Conservation (phyloP, 2,797 vertebrate genomes). For the Hippoglossus hippoglossus region DNA sequence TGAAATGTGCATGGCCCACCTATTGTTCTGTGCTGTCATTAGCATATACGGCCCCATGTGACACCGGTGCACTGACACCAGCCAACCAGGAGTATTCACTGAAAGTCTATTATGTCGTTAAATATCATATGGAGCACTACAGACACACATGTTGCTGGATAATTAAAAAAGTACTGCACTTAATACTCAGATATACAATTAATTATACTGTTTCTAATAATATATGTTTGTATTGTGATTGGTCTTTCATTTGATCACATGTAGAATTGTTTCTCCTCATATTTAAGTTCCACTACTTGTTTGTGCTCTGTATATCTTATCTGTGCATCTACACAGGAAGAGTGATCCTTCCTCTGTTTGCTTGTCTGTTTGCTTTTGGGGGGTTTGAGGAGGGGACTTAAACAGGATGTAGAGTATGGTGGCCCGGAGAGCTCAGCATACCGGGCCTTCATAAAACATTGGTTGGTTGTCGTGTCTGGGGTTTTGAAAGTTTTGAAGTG, state of each 20-base stretch:
- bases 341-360: neutral
- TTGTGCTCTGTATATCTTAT: neutral
- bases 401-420: neutral
- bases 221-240: too few relatives aligned
- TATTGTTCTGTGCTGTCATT: constrained; percentile 68
- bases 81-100: neutral
- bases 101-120: too few relatives aligned
- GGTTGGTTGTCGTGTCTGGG: too few relatives aligned
- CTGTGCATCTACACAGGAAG: neutral
- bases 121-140: too few relatives aligned
- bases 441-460: too few relatives aligned
- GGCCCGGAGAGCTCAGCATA: neutral
- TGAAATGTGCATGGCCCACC: constrained; percentile 63
- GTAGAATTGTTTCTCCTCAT: neutral
- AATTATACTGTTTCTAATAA: too few relatives aligned
- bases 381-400: neutral
- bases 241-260: neutral
- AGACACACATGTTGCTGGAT: too few relatives aligned
- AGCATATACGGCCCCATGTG: constrained; percentile 56
- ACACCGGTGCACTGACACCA: constrained; percentile 37
- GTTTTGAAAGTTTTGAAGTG: too few relatives aligned
- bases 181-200: too few relatives aligned
- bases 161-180: too few relatives aligned
- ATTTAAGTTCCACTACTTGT: neutral
- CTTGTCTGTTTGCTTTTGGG: neutral